Conservation (phyloP, 2,797 vertebrate genomes). For the Phylloscopus collybita region DNA sequence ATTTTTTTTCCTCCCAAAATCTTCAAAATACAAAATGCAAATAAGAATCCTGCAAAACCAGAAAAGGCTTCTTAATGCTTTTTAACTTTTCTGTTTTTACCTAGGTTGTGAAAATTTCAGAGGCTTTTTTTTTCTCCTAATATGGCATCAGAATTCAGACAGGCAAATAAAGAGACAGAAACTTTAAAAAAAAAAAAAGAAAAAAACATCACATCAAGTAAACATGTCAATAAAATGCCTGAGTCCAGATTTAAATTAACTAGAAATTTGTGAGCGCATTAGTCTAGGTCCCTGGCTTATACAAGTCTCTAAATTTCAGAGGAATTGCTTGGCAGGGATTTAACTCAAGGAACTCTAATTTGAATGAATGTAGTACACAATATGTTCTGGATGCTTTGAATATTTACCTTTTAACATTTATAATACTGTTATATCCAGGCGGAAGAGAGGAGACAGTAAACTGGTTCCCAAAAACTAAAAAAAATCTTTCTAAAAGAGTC, state of each 20-base stretch:
- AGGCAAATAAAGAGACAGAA: fast-evolving
- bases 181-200: not conserved
- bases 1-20: not conserved
- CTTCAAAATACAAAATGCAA: not conserved
- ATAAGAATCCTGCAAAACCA: not conserved
- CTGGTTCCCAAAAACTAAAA: not conserved
- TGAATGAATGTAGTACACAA: not conserved
- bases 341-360: not conserved
- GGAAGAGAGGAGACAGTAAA: not conserved
- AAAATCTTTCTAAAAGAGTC: not conserved
- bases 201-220: not conserved
- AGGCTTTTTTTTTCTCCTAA: not conserved
- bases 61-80: not conserved
- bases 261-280: not conserved
- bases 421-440: not conserved
- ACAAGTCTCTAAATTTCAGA: not conserved
- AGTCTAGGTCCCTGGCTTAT: not conserved
- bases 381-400: not conserved
- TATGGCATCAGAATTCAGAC: not conserved
- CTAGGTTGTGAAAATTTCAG: not conserved
- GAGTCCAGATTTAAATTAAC: not conserved
- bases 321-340: not conserved
- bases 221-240: not conserved
- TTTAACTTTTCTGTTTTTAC: not conserved
- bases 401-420: not conserved